These are phyloP conservation scores for Nowickia ferox DNA, from an alignment of 2,888 invertebrate genomes.

Conservation along the genomic window DNA sequence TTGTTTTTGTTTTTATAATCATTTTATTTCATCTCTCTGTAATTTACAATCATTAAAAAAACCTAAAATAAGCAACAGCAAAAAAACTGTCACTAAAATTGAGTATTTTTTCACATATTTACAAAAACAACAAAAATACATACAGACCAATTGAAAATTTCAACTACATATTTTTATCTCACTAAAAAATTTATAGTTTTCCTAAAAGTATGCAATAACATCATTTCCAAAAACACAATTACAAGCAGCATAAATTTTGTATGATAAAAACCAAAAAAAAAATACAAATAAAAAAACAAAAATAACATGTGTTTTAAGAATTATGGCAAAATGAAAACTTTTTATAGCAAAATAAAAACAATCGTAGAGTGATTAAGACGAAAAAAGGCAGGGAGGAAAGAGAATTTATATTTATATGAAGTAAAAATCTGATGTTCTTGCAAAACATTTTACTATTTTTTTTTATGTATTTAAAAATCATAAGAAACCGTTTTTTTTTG, in stretches of 20 bases:
- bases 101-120: neutral
- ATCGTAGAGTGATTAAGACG: neutral
- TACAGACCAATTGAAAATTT: constrained; percentile 11
- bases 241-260: constrained; percentile 58
- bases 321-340: constrained; percentile 46
- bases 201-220: constrained; percentile 60
- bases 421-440: neutral
- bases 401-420: neutral
- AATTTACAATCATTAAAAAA: constrained; percentile 2
- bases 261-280: neutral
- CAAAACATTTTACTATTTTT: neutral
- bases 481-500: neutral
- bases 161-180: constrained; percentile 37
- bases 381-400: neutral
- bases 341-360: constrained; percentile 35
- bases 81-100: neutral
- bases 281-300: neutral
- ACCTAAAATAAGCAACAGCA: neutral
- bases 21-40: constrained; percentile 5
- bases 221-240: constrained; percentile 56
- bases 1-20: neutral
- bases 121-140: neutral
- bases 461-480: neutral
- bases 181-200: constrained; percentile 55
- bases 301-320: constrained; percentile 46